Evolutionary conservation across 2,888 invertebrate species (phyloP), one percentile per base, ranked within the genome.

Genomic region (Allygus modestus): DNA sequence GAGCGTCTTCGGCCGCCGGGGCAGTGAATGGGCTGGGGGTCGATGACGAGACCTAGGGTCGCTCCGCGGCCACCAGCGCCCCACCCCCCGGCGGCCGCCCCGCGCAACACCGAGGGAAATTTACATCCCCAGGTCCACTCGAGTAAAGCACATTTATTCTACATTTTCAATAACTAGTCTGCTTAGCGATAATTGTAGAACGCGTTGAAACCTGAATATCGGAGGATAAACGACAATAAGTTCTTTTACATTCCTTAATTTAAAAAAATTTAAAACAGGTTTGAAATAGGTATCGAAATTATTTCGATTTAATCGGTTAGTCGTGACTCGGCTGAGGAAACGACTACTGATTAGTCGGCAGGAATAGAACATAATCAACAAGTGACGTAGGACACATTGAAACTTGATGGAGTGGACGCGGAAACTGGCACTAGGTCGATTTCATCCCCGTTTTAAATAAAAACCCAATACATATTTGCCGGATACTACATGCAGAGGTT

Each of bases 81-180:
- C 20, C 54, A 4, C 54, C 20, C 54, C 54, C 54, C 54, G 1
- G 20, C 54, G 54, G 54, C 54, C 54, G 23, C 20, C 54, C 54
- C 7, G 20, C 54, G 9, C 20, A 54, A 43, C 77, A 5, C 28
- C n/a, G 20, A 28, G 77, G 77, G 77, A 77, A 51, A 77, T 77
- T 77, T 77, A 2, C 77, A 37, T 51, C 20, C 31, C 46, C 37
- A 37, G 75, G 23, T 17, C 41, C 23, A 26, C 41, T 11, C 71
- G 33, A 71, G 31, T 20, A 75, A 31, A 17, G 23, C 37, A 37
- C 20, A 15, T 37, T 46, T 46, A 37, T 37, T 37, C 9, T 9
- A 37, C n/a, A n/a, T n/a, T n/a, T n/a, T n/a, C n/a, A 37, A 37
- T 7, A 37, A 37, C 4, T 37, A 37, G 7, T 46, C 46, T 9